Evolutionary conservation across 2,113 vertebrate genomes (phyloP).

Genomic region (Scytalopus superciliaris): DNA sequence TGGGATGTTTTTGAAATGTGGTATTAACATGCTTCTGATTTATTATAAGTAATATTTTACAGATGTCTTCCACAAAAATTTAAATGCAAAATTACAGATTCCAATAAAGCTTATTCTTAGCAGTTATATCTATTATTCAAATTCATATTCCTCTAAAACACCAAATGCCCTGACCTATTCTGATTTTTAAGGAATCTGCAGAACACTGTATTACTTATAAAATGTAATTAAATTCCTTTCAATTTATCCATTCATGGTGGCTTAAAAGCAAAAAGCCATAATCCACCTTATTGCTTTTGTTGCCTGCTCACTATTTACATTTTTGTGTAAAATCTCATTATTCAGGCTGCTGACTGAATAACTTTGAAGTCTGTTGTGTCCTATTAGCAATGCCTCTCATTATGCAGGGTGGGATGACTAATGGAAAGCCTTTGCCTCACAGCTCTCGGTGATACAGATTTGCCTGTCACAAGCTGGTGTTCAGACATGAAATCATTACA

Average conservation of each 20-base stretch:
- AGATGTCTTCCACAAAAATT: not conserved
- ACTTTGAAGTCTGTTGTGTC: not conserved
- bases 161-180: not conserved
- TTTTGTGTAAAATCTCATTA: slow-evolving; percentile 16
- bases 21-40: not conserved
- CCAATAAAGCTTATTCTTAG: not conserved
- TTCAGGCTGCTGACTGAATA: not conserved
- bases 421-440: not conserved
- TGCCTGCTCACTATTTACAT: not conserved
- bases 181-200: not conserved
- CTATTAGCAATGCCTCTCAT: not conserved
- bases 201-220: not conserved
- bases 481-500: not conserved
- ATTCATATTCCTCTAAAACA: not conserved
- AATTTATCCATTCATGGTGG: not conserved
- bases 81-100: not conserved
- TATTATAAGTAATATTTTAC: not conserved
- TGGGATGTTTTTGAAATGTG: not conserved
- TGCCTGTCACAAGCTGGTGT: not conserved
- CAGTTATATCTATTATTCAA: not conserved
- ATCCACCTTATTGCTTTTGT: not conserved
- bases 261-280: not conserved
- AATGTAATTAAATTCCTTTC: not conserved
- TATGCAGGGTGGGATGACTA: not conserved
- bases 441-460: not conserved